These are phyloP conservation scores for Acanthopleura granulata DNA, from an alignment of 2,888 invertebrate genomes.

Conservation along the genomic window DNA sequence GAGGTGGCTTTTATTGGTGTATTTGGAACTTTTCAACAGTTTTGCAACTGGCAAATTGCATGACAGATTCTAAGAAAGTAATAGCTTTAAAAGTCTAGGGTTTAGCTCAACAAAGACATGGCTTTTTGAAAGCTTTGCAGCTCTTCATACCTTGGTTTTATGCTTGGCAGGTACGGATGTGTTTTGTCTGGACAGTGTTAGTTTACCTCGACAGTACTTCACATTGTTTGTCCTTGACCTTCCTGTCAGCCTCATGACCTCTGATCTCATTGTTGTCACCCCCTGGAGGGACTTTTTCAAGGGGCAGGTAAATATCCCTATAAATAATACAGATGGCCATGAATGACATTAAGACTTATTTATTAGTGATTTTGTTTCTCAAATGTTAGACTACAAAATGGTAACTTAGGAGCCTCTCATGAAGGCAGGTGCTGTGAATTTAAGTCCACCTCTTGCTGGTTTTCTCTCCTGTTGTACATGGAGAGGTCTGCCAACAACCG, in stretches of 20 bases:
- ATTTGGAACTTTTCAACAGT: too few species aligned
- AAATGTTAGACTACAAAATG: background rate
- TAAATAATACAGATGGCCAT: background rate
- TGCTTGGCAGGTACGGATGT: slow-evolving; percentile 68
- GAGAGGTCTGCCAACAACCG: slow-evolving; percentile 38
- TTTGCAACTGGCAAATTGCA: too few species aligned
- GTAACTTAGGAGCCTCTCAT: background rate
- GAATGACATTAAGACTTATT: background rate
- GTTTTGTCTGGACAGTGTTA: slow-evolving; percentile 87
- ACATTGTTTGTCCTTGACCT: slow-evolving; percentile 81
- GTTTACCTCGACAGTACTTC: slow-evolving; percentile 85
- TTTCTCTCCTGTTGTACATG: slow-evolving; percentile 48
- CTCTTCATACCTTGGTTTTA: too few species aligned
- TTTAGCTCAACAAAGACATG: too few species aligned
- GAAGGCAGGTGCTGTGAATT: too few species aligned
- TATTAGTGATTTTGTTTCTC: background rate
- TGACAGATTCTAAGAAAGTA: too few species aligned
- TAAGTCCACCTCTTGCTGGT: slow-evolving; percentile 49
- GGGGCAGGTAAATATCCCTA: slow-evolving; percentile 35
- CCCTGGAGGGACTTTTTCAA: slow-evolving; percentile 39
- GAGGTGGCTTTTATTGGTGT: too few species aligned
- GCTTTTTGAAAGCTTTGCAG: too few species aligned
- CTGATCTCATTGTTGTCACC: slow-evolving; percentile 54
- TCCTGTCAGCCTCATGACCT: slow-evolving; percentile 73
- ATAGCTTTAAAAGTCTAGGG: too few species aligned